Evolutionary conservation across 2,797 vertebrate species (phyloP).

Genomic region (Lithobates sylvaticus): DNA sequence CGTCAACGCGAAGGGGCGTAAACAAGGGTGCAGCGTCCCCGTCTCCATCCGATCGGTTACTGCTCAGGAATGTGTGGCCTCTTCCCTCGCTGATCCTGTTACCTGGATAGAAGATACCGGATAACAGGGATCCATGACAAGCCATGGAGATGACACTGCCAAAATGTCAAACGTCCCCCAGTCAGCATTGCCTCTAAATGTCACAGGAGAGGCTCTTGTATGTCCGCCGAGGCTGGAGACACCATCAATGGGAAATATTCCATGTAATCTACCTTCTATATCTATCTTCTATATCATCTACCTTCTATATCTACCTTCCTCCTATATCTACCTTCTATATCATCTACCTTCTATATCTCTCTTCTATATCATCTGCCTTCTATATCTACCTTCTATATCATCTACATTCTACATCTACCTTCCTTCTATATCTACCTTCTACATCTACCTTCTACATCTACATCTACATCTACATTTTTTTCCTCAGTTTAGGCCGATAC

Average conservation of each 20-base stretch:
- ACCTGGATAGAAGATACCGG: slow-evolving; percentile 25
- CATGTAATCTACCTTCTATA: too few species aligned
- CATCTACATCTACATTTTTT: too few species aligned
- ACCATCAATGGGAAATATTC: background rate
- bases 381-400: too few species aligned
- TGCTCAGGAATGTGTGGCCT: background rate
- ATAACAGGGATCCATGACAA: slow-evolving; percentile 17
- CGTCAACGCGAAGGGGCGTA: background rate
- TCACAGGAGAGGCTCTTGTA: slow-evolving; percentile 27
- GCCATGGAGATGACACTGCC: background rate
- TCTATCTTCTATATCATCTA: too few species aligned
- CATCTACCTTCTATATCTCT: too few species aligned
- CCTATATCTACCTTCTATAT: too few species aligned
- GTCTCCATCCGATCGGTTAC: background rate
- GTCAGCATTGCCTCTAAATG: slow-evolving; percentile 6
- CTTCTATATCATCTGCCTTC: too few species aligned
- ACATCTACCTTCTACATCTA: too few species aligned
- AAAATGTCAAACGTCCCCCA: slow-evolving; percentile 15
- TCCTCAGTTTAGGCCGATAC: too few species aligned
- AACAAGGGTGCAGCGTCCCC: background rate
- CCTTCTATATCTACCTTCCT: too few species aligned
- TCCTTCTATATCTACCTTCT: too few species aligned
- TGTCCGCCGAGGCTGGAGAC: background rate
- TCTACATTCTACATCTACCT: too few species aligned
- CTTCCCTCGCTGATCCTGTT: slow-evolving; percentile 1